These are phyloP conservation scores for Trichopoda pennipes DNA, from an alignment of 2,888 invertebrate species.

Conservation along the genomic window DNA sequence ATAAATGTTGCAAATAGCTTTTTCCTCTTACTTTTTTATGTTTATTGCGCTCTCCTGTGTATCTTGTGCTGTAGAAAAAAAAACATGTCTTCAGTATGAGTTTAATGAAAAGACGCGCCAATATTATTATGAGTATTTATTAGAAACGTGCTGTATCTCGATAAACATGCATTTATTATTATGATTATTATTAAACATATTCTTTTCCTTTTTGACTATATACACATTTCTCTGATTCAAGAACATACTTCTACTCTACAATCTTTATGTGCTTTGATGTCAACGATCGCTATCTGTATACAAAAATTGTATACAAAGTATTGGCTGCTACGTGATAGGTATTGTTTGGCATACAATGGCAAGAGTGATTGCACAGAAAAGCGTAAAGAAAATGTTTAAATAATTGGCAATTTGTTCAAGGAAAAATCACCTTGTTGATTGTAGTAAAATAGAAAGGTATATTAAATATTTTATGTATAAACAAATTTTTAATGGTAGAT, in stretches of 20 bases:
- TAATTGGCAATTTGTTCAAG: slow-evolving; percentile 64
- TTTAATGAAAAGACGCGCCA: slow-evolving; percentile 71
- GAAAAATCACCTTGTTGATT: slow-evolving; percentile 8
- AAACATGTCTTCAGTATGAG: not conserved
- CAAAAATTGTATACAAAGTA: slow-evolving; percentile 26
- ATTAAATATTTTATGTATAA: slow-evolving; percentile 40
- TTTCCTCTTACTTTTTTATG: not conserved
- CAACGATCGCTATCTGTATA: slow-evolving; percentile 63
- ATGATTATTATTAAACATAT: slow-evolving; percentile 57
- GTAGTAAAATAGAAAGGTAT: slow-evolving; percentile 10
- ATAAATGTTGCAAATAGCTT: slow-evolving; percentile 35
- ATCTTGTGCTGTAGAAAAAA: not conserved
- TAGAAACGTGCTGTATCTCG: slow-evolving; percentile 81
- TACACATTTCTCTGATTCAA: not conserved
- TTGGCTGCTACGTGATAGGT: slow-evolving; percentile 50
- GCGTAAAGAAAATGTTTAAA: slow-evolving; percentile 41
- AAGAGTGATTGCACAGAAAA: slow-evolving; percentile 5
- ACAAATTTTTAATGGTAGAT: not conserved
- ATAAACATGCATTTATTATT: slow-evolving; percentile 71
- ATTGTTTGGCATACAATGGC: slow-evolving; percentile 28
- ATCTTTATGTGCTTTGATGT: slow-evolving; percentile 50
- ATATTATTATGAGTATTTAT: slow-evolving; percentile 73
- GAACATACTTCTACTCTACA: slow-evolving; percentile 12
- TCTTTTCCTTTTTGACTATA: slow-evolving; percentile 9
- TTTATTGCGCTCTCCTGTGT: not conserved